phyloP scores from a whole-genome alignment of 2,113 vertebrate genomes.

The Strix uralensis region DNA sequence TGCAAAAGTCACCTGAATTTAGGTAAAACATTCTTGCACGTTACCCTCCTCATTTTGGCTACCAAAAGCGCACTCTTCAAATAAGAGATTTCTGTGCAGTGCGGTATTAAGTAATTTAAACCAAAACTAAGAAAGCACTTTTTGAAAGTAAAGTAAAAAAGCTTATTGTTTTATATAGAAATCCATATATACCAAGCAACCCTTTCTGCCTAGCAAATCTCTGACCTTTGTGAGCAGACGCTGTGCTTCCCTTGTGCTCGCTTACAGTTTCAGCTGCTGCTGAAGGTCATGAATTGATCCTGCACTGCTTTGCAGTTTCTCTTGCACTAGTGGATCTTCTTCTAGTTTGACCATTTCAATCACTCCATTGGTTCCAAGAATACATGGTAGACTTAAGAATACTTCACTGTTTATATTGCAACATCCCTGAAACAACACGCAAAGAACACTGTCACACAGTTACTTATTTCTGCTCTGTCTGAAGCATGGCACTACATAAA shows the following conservation, averaged over 20 bases:
- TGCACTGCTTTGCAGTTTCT: slow-evolving; percentile 81
- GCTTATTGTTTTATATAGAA: neutral
- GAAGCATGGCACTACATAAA: neutral
- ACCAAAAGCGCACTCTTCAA: neutral
- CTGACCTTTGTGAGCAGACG: neutral
- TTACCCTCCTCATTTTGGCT: neutral
- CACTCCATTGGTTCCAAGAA: slow-evolving; percentile 83
- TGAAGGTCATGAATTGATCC: slow-evolving; percentile 81
- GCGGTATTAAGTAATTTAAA: neutral
- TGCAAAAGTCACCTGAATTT: neutral
- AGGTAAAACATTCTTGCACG: neutral
- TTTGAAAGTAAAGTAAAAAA: neutral
- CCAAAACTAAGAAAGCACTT: neutral
- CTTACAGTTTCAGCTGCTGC: slow-evolving; percentile 83
- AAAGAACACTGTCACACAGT: neutral
- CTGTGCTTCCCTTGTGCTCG: neutral
- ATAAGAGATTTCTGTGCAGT: neutral
- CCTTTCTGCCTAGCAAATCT: neutral
- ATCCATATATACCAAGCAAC: neutral
- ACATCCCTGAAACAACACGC: slow-evolving; percentile 77
- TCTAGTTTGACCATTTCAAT: slow-evolving; percentile 76
- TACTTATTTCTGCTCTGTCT: neutral
- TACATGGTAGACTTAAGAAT: slow-evolving; percentile 91
- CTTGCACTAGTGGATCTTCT: slow-evolving; percentile 70
- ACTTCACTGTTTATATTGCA: slow-evolving; percentile 85